Percentiles rank a stretch among this genome's conserved stretches.
These are phyloP conservation scores for Peromyscus nudipes DNA, from an alignment of 2,797 vertebrate genomes.

Conservation along the genomic window DNA sequence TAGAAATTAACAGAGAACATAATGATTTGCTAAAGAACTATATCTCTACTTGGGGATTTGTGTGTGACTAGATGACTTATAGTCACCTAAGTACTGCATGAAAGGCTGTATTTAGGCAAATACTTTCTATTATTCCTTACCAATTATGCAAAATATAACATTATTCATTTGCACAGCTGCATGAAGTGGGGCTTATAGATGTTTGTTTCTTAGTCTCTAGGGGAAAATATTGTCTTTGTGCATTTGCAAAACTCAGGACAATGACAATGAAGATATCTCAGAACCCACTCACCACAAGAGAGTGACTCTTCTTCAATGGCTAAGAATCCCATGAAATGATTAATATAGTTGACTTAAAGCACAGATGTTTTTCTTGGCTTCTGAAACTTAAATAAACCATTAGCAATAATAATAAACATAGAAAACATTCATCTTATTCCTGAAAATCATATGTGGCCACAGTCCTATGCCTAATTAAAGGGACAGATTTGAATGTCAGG, in stretches of 20 bases:
- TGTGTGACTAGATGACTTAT: not conserved
- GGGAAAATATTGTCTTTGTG: constrained; percentile 92
- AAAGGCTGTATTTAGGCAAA: constrained; percentile 29
- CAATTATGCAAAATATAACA: not conserved
- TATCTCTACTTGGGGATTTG: not conserved
- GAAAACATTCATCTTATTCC: constrained; percentile 72
- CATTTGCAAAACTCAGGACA: constrained; percentile 94
- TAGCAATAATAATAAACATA: constrained; percentile 66
- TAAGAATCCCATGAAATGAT: constrained; percentile 51
- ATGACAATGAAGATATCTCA: constrained; percentile 93
- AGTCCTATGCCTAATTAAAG: constrained; percentile 41
- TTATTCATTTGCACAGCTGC: constrained; percentile 12
- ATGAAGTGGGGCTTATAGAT: constrained; percentile 39
- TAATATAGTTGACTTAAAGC: constrained; percentile 31
- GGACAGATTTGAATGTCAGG: not conserved
- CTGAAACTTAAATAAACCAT: constrained; percentile 68
- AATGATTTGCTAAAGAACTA: not conserved
- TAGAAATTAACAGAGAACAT: not conserved
- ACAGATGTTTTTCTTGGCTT: constrained; percentile 64
- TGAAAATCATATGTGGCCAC: constrained; percentile 61
- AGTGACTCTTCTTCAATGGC: constrained; percentile 46
- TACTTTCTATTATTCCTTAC: constrained; percentile 12
- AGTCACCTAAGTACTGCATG: not conserved
- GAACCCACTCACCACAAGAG: constrained; percentile 87
- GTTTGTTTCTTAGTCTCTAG: constrained; percentile 83